Percentiles rank a stretch among this genome's conserved stretches.
These are phyloP conservation scores for Amyelois transitella DNA, from an alignment of 1,140 invertebrate species.

Conservation along the genomic window DNA sequence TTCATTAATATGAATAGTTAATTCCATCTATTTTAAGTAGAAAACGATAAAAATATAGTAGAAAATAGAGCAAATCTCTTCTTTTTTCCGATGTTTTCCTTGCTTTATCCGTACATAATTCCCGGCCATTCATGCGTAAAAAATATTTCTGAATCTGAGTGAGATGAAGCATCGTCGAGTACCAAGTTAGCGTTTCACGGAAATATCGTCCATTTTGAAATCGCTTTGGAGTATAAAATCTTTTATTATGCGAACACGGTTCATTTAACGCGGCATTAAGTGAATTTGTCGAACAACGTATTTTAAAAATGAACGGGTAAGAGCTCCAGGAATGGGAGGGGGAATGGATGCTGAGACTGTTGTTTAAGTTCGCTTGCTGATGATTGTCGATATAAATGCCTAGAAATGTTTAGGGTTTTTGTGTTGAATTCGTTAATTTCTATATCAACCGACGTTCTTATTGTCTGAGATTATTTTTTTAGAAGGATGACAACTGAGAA, in stretches of 20 bases:
- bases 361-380: constrained; percentile 22
- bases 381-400: constrained; percentile 2
- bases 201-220: constrained; percentile 60
- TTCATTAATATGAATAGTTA: too few species aligned
- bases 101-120: constrained; percentile 31
- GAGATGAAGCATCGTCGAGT: constrained; percentile 43
- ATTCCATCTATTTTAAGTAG: too few species aligned
- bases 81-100: constrained; percentile 31
- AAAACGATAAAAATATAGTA: too few species aligned
- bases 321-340: constrained; percentile 27
- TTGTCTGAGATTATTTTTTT: too few species aligned
- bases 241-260: constrained; percentile 68
- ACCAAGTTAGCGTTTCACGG: constrained; percentile 34
- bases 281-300: constrained; percentile 66
- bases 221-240: constrained; percentile 65
- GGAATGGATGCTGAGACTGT: constrained; percentile 13
- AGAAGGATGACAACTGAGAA: too few species aligned
- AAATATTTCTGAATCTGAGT: constrained; percentile 34
- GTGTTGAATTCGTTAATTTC: too few species aligned
- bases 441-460: too few species aligned
- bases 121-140: constrained; percentile 32
- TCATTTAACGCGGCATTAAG: constrained; percentile 69
- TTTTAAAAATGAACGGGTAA: constrained; percentile 53
- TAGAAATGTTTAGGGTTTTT: too few species aligned
- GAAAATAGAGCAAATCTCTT: too few species aligned